phyloP scores from a whole-genome alignment of 1,140 invertebrate species.

The Zaprionus kolodkinae region DNA sequence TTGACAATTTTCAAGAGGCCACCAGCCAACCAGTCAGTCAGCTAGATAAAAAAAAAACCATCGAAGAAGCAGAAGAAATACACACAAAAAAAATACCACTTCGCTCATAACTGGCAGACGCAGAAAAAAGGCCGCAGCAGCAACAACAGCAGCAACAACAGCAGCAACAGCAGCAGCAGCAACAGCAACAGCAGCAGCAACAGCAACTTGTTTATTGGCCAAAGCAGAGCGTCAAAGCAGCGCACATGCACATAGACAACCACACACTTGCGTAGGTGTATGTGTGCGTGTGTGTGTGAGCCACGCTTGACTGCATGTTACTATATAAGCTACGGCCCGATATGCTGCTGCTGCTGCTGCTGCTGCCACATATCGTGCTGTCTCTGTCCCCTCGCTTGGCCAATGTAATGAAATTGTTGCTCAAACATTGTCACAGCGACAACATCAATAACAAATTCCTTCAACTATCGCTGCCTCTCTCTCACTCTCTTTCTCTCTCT shows the following conservation, averaged over 20 bases:
- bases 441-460: slow-evolving; percentile 60
- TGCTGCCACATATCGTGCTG: neutral
- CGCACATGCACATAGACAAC: slow-evolving; percentile 10
- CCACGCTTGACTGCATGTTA: neutral
- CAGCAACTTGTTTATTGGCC: slow-evolving; percentile 61
- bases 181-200: slow-evolving; percentile 24
- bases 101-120: slow-evolving; percentile 70
- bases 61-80: neutral
- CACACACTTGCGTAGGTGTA: neutral
- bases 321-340: neutral
- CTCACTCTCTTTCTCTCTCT: neutral
- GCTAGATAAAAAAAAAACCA: slow-evolving; percentile 11
- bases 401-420: slow-evolving; percentile 50
- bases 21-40: slow-evolving; percentile 22
- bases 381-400: neutral
- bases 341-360: no score
- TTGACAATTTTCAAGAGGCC: slow-evolving; percentile 79
- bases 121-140: slow-evolving; percentile 27
- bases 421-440: slow-evolving; percentile 45
- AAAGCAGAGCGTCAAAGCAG: slow-evolving; percentile 39
- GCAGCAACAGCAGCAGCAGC: slow-evolving; percentile 25
- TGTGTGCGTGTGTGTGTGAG: neutral
- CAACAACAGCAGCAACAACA: no score
- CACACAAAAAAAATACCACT: slow-evolving; percentile 14
- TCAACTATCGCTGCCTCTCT: neutral